These are phyloP conservation scores for Crax fasciolata DNA, from an alignment of 2,797 vertebrate species.

Conservation along the genomic window DNA sequence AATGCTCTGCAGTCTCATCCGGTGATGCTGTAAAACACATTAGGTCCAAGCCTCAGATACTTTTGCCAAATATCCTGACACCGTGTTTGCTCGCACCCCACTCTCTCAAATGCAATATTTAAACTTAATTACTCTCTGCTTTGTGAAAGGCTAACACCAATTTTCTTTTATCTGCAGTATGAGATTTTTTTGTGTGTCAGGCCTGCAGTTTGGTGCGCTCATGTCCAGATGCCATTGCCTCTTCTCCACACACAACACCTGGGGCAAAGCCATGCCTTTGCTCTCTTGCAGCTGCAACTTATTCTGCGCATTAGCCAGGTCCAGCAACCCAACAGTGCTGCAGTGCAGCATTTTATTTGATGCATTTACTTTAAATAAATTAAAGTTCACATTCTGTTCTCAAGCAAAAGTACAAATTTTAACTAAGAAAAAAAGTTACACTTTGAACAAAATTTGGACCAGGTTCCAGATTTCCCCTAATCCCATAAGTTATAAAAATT, in stretches of 20 bases:
- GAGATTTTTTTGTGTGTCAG: constrained; percentile 18
- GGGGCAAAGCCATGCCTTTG: background rate
- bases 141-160: constrained; percentile 15
- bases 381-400: background rate
- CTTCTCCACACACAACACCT: background rate
- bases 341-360: background rate
- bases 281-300: background rate
- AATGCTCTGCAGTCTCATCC: constrained; percentile 1
- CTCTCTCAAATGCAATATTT: constrained; percentile 15
- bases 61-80: constrained; percentile 28
- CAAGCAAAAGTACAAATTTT: background rate
- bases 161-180: constrained; percentile 48
- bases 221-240: background rate
- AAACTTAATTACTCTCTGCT: constrained; percentile 52
- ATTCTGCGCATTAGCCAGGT: background rate
- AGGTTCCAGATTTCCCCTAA: background rate
- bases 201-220: background rate
- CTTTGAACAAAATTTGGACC: background rate
- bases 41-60: background rate
- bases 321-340: background rate
- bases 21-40: background rate
- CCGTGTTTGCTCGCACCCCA: background rate
- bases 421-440: background rate
- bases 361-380: background rate
- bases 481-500: background rate